Base-by-base conservation (phyloP, 1,140 invertebrate genomes). In the Penaeus chinensis region DNA sequence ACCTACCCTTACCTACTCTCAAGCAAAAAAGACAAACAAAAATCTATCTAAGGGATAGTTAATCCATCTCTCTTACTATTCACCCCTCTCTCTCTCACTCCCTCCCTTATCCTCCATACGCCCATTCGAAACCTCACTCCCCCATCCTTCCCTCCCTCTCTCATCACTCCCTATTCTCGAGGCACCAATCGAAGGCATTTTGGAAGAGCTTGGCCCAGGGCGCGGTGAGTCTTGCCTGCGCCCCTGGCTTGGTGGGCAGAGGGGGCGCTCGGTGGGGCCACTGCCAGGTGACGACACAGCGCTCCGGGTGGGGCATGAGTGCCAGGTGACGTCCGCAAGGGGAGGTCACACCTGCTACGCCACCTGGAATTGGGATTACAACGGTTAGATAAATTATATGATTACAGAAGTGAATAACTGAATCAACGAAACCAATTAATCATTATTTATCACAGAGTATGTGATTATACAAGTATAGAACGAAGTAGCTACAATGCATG, bases 301-400 rank as follows among this genome's bases (percentile, higher is more conserved):
- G 94, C 93, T 99, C 98, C 0, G 98, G 98, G 94, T 99, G 98
- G 20, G 98, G 98, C 98, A 99, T 99, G 94, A 99, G 95, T 0
- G 98, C 98, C 86, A 99, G 93, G 93, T 99, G 98, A 42, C 98
- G 94, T 0, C 98, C 98, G 93, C 99, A 95, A 10, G 91, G 85
- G 0, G 98, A 99, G 91, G 96, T 97, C 77, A 99, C 92, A 24
- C 95, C 98, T 71, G 98, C 98, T 82, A 99, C 94, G 32, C 96
- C 96, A 82, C 94, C 95, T 94, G 93, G 2, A 13, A 54, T 42
- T 42, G 37, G 2, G 37, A 42, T 42, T 42, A 42, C 4, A 42
- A 42, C 37, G 32, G 47, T 47, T 47, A 10, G 11, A 47, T 7
- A 11, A 16, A 54, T 54, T 54, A 8, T 11, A 13, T 54, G 10